Evolutionary conservation across 2,113 vertebrate genomes (phyloP).

Genomic region (Piliocolobus tephrosceles): DNA sequence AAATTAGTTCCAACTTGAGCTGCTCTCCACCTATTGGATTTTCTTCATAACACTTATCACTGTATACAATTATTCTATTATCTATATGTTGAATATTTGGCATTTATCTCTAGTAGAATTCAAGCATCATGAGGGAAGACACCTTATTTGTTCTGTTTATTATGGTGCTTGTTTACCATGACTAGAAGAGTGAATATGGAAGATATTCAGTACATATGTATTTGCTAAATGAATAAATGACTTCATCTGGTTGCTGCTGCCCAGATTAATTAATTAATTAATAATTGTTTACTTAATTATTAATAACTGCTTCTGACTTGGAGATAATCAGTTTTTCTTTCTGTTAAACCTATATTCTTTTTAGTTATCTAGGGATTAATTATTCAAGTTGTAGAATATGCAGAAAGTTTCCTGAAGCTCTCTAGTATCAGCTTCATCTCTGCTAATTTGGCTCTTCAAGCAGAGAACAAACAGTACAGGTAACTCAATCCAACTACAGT

Average conservation of each 20-base stretch:
- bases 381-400: slow-evolving; percentile 23
- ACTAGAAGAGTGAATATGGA: background rate
- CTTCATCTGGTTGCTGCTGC: background rate
- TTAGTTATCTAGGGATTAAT: slow-evolving; percentile 48
- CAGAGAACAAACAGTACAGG: background rate
- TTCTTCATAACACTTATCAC: background rate
- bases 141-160: background rate
- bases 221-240: background rate
- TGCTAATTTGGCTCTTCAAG: background rate
- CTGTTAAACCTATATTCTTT: slow-evolving; percentile 14
- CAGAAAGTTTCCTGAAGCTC: background rate
- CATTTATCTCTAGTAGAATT: background rate
- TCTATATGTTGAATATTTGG: background rate
- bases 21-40: background rate
- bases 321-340: background rate
- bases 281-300: background rate
- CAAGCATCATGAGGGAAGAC: background rate
- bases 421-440: background rate
- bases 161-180: too few species aligned
- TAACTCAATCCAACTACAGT: background rate
- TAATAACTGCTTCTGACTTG: background rate
- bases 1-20: background rate
- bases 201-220: background rate
- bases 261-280: background rate
- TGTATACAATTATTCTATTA: background rate